Base-by-base conservation (phyloP, 2,113 vertebrate species). In the Hiodon tergisus region DNA sequence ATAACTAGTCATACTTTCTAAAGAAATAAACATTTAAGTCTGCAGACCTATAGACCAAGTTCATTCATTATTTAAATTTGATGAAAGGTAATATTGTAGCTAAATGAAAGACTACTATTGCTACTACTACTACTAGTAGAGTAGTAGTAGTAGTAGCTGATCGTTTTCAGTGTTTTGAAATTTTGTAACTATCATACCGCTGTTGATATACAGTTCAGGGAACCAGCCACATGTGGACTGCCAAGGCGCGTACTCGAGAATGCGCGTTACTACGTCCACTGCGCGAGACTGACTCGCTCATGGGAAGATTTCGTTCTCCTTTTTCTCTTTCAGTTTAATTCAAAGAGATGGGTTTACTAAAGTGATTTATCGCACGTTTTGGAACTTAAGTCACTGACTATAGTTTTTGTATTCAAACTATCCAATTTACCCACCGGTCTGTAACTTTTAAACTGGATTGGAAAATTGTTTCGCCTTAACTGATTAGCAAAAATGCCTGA, bases 401-500 rank as follows among this genome's bases (percentile, higher is more conserved):
- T 54, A 46, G 4, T 31, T 68, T 69, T 55, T 69, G 46, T 52
- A 66, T 13, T 68, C 63, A 52, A 48, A 69, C n/a, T 9, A 71
- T 70, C 52, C 47, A 50, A 60, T 62, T 59, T 66, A 5, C 11
- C 61, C 11, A 46, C 31, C 51, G 61, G 54, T 9, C 31, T 67
- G 55, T 59, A 69, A 78, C 63, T 73, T 73, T 66, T 60, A 52
- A 61, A 55, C 66, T 60, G 52, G 65, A 59, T 54, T 74, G 55
- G 52, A 53, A 53, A 58, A 57, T 66, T 70, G 17, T 69, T 17
- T 66, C 11, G 10, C 57, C 55, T 17, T 31, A 17, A 67, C 66
- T 67, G 2, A 67, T 66, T 74, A 72, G 48, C 65, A 70, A 82
- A 76, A 74, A 85, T 85, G 87, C 81, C 81, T 0, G 83, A 87